Evolutionary conservation across 1,140 invertebrate genomes (phyloP), one percentile per base, ranked within the genome.

Genomic region (Goniozus legneri): DNA sequence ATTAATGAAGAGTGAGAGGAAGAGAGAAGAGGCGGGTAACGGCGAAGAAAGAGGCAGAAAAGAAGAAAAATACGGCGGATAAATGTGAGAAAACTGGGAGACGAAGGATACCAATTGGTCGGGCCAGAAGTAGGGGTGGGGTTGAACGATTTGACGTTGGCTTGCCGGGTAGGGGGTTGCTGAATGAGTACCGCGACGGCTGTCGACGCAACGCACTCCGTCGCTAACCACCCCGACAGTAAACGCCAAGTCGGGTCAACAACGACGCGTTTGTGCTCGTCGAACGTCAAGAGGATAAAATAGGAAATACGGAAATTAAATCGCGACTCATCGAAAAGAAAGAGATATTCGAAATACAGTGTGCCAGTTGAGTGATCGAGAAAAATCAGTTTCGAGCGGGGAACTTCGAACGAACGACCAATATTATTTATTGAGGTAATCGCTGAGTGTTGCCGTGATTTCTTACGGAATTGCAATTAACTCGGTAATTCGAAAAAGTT

Each of bases 141-240:
- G 44, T 56, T 47, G 49, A n/a, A n/a, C 3, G 13, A 39, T 34
- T 47, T 1, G 48, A 13, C 2, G 12, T 24, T 14, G 16, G 13
- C 4, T 2, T 13, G 8, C 7, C 34, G 44, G 58, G 67, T 68
- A 69, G 65, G 67, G n/a, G 67, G 64, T 64, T 60, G 64, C 44
- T 63, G 65, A 67, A 66, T 66, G 60, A 68, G 56, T 63, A 64
- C 50, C 51, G 51, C 46, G 49, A 63, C 51, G 49, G 37, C 38
- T 45, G 44, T 47, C 55, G 50, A 52, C 51, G 47, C 33, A 37
- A 55, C 52, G 58, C 67, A 70, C 56, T 69, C 56, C 51, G 50
- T 64, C 63, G 45, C 52, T 47, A 45, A 46, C 50, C 60, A 56
- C 55, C 52, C 52, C 42, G 55, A 58, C 53, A 43, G 39, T 44